Evolutionary conservation across 2,888 invertebrate genomes (phyloP).

Genomic region (Melanchra persicariae): DNA sequence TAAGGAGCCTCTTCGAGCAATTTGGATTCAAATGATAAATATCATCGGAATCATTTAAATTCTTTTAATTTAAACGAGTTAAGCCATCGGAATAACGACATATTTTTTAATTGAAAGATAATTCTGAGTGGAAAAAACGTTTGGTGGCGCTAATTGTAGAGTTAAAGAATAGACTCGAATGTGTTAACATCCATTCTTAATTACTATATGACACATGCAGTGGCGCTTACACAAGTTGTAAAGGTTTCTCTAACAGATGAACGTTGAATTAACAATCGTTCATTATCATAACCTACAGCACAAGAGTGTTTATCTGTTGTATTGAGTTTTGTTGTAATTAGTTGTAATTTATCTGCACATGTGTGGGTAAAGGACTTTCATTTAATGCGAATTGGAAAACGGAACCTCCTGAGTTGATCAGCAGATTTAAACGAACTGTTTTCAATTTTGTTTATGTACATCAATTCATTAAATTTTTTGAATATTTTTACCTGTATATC

Average conservation of each 20-base stretch:
- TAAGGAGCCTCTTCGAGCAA: conserved; percentile 28
- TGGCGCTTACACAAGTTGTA: conserved; percentile 31
- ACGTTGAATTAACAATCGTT: conserved; percentile 41
- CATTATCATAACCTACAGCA: conserved; percentile 25
- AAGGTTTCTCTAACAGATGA: conserved; percentile 36
- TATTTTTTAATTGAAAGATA: conserved; percentile 47
- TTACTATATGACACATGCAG: conserved; percentile 33
- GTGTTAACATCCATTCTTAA: conserved; percentile 44
- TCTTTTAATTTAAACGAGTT: conserved; percentile 46
- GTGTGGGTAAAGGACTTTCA: conserved; percentile 19
- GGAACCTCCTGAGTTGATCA: neutral
- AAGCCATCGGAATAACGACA: conserved; percentile 32
- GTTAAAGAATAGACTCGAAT: conserved; percentile 22
- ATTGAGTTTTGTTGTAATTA: conserved; percentile 28
- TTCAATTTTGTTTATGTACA: neutral
- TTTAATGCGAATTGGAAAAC: conserved; percentile 22
- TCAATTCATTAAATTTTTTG: neutral
- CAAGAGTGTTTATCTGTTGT: neutral
- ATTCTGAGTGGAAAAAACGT: conserved; percentile 42
- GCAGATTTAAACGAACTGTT: neutral
- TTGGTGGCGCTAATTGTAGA: conserved; percentile 1
- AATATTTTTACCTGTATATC: conserved; percentile 91
- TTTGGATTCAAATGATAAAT: conserved; percentile 39
- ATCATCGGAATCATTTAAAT: conserved; percentile 45
- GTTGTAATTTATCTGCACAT: conserved; percentile 10